Evolutionary conservation across 2,113 vertebrate genomes (phyloP).

Genomic region (Etheostoma cragini): DNA sequence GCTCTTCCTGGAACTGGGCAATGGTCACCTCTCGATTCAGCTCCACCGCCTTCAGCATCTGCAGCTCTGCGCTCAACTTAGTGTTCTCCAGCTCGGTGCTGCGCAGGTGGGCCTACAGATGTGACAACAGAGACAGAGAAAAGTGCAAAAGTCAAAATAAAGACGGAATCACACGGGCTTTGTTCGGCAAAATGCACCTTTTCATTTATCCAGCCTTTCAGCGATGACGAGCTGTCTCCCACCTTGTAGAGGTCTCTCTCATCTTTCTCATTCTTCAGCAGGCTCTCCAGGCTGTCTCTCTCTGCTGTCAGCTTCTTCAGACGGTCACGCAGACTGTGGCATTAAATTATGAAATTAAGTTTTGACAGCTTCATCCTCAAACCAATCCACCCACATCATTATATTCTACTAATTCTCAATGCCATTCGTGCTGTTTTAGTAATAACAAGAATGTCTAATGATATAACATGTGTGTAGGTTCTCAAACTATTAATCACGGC

Average conservation of each 20-base stretch:
- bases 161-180: conserved; percentile 10
- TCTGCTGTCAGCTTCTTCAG: conserved; percentile 91
- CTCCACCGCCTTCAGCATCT: conserved; percentile 95
- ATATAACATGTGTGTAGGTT: neutral
- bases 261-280: conserved; percentile 95
- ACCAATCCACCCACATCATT: neutral
- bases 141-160: neutral
- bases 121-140: neutral
- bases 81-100: conserved; percentile 97
- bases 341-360: conserved; percentile 1
- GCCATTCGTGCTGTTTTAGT: neutral
- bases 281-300: conserved; percentile 90
- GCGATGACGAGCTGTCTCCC: neutral
- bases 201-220: neutral
- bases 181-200: neutral
- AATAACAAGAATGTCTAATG: neutral
- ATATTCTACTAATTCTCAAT: neutral
- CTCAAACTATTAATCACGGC: neutral
- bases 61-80: conserved; percentile 93
- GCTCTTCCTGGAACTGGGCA: conserved; percentile 93
- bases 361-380: neutral
- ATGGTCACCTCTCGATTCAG: conserved; percentile 94
- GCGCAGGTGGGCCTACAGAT: conserved; percentile 90
- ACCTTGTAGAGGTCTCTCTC: conserved; percentile 97
- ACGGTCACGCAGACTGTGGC: conserved; percentile 90